Percentiles rank a stretch among this genome's conserved stretches.
phyloP scores from a whole-genome alignment of 2,888 invertebrate species.

The Eudasyphora cyanicolor region DNA sequence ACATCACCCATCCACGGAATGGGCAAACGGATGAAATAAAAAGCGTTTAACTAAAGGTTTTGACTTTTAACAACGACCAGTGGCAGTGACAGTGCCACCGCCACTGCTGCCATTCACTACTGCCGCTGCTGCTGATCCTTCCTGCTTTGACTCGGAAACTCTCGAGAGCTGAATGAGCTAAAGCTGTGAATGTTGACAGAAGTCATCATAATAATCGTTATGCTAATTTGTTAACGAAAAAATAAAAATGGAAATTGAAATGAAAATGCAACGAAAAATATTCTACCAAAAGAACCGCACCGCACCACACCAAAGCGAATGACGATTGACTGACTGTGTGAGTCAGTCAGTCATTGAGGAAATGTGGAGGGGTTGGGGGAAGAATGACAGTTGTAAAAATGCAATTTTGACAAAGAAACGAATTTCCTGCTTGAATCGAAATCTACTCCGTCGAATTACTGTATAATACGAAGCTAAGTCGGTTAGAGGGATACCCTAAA shows the following conservation, averaged over 20 bases:
- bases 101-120: background rate
- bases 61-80: background rate
- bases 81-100: background rate
- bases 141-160: background rate
- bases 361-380: background rate
- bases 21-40: background rate
- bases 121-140: background rate
- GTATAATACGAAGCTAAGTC: background rate
- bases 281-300: background rate
- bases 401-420: conserved; percentile 49
- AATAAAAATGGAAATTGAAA: conserved; percentile 37
- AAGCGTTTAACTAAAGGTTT: conserved; percentile 28
- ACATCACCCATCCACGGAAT: background rate
- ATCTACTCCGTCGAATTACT: background rate
- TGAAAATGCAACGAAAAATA: conserved; percentile 28
- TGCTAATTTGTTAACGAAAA: conserved; percentile 57
- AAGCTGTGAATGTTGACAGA: conserved; percentile 62
- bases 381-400: conserved; percentile 59
- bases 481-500: background rate
- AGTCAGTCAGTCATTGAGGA: background rate
- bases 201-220: conserved; percentile 66
- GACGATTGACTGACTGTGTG: background rate
- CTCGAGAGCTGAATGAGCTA: conserved; percentile 15
- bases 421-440: conserved; percentile 51
- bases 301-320: background rate